phyloP scores from a whole-genome alignment of 2,113 vertebrate genomes.

The Halichoeres trimaculatus region DNA sequence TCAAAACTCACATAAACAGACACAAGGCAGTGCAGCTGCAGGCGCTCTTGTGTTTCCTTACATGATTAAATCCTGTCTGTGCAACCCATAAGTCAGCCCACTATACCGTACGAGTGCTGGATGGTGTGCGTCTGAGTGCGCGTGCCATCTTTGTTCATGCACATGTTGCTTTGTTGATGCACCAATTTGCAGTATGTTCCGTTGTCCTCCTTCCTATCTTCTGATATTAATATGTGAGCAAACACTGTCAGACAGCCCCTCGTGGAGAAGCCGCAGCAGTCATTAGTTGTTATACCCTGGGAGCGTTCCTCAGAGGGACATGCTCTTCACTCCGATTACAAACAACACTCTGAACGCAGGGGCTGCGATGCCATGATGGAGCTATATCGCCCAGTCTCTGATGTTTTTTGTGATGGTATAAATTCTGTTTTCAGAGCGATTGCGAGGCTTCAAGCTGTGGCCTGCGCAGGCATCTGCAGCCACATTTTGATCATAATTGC shows the following conservation, averaged over 20 bases:
- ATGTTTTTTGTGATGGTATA: constrained; percentile 22
- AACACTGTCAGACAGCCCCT: constrained; percentile 75
- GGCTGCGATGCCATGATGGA: constrained; percentile 12
- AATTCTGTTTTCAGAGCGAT: constrained; percentile 25
- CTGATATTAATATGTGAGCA: constrained; percentile 75
- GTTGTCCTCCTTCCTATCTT: constrained; percentile 49
- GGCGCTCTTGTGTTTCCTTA: constrained; percentile 16
- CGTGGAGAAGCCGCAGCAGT: constrained; percentile 72
- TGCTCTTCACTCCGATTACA: constrained; percentile 55
- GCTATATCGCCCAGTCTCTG: neutral
- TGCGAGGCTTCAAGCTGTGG: constrained; percentile 45
- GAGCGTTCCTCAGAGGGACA: constrained; percentile 72
- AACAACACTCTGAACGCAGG: constrained; percentile 51
- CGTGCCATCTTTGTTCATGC: constrained; percentile 32
- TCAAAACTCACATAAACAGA: constrained; percentile 53
- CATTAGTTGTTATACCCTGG: constrained; percentile 77
- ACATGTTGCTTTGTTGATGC: constrained; percentile 33
- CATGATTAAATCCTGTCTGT: constrained; percentile 37
- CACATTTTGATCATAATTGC: constrained; percentile 50
- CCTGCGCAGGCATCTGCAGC: constrained; percentile 15
- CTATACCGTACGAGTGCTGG: constrained; percentile 4
- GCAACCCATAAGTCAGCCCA: constrained; percentile 28
- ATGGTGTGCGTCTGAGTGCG: neutral
- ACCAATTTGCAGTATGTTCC: constrained; percentile 35
- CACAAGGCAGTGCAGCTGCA: constrained; percentile 33